Conservation (phyloP, 1,140 invertebrate species). For the Heliconius eleuchia region DNA sequence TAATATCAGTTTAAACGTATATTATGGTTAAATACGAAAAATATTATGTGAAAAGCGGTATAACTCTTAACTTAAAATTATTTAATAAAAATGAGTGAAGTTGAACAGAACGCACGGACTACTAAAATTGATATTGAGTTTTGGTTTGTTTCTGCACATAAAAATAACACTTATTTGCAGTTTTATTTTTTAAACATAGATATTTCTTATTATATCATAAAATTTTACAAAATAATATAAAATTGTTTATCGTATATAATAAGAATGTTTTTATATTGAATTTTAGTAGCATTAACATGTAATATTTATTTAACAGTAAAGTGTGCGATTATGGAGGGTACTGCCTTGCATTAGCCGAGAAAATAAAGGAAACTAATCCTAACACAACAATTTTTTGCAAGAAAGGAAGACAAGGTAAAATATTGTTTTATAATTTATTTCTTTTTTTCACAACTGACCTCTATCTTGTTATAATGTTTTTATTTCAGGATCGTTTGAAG, state of each 20-base stretch:
- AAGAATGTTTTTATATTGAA: too few relatives aligned
- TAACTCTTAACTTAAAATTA: not conserved
- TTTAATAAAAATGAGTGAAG: not conserved
- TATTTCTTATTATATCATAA: not conserved
- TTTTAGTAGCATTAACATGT: not conserved
- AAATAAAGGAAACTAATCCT: conserved; percentile 81
- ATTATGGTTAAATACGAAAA: too few relatives aligned
- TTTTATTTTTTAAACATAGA: not conserved
- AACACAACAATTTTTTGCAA: conserved; percentile 81
- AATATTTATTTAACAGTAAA: conserved; percentile 73
- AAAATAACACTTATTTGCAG: not conserved
- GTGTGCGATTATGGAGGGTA: conserved; percentile 84
- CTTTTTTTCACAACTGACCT: not conserved
- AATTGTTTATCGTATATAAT: too few relatives aligned
- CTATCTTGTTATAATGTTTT: conserved; percentile 1
- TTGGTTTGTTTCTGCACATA: conserved; percentile 60
- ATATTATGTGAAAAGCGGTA: too few relatives aligned
- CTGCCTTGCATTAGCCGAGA: conserved; percentile 82
- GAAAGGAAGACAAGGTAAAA: conserved; percentile 82
- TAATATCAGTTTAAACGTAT: not conserved
- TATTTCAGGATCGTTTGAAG: conserved; percentile 85
- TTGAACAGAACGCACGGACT: not conserved
- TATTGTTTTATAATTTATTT: not conserved
- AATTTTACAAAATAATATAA: too few relatives aligned
- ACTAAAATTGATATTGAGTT: conserved; percentile 77